Evolutionary conservation across 1,140 invertebrate genomes (phyloP), one percentile per base, ranked within the genome.

Genomic region (Rhysida immarginata): DNA sequence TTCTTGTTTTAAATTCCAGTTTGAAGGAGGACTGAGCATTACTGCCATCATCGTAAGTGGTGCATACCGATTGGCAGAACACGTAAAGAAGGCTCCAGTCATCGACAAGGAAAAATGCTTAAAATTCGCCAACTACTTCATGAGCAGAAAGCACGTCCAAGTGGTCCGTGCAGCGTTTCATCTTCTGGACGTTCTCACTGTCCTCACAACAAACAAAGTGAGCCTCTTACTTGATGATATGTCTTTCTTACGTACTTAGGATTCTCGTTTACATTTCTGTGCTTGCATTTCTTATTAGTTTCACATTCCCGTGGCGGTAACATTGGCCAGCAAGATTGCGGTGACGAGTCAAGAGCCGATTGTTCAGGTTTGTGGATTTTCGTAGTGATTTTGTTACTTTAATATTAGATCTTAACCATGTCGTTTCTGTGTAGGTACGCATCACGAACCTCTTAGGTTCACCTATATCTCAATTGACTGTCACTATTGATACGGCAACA

Each of bases 121-220:
- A 8, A 96, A 96, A 74, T 85, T 97, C 61, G 81, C 83, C 16
- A 89, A 88, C 68, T 97, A 96, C 74, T 80, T 96, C 61, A 70
- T 95, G 41, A 88, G 84, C n/a, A 78, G 93, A 27, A 81, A 84
- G 62, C 89, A 87, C 50, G 90, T 96, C 2, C 88, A 88, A 66
- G 81, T 85, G 24, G 73, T 83, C 0, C 87, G 87, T 67, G 88
- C 88, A 26, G 85, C 83, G 13, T 80, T 81, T 42, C 77, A 82
- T 54, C 74, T 96, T 21, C 68, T 94, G 1, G 84, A 89, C 56
- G 84, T 85, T 0, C 71, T 93, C n/a, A 77, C 78, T 58, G 74
- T 76, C 26, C 73, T 90, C 13, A 78, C 82, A 16, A 74, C 70
- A 1, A 84, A 83, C 61, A 78, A 81, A 67, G 77, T 79, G 66